Evolutionary conservation across 1,140 invertebrate genomes (phyloP), one percentile per base, ranked within the genome.

Genomic region (Radopholus similis): DNA sequence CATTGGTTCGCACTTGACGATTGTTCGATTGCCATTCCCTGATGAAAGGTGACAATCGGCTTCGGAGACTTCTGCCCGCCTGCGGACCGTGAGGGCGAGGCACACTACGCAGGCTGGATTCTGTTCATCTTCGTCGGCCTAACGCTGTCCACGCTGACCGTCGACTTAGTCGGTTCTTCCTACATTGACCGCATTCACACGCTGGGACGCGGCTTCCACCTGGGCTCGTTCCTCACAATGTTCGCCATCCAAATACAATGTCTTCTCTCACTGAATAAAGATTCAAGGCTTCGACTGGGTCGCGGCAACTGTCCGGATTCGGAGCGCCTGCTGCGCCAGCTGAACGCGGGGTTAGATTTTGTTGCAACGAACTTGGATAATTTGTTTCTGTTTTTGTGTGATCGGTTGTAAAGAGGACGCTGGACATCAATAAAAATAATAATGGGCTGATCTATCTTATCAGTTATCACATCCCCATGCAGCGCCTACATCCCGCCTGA

Each of bases 61-160:
- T 75, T 78, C 51, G 73, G 73, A 13, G 73, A 75, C 47, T 54
- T 75, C 32, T 77, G 53, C 30, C 73, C 73, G 15, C 70, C 63
- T 32, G 26, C 56, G 28, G 72, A 73, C 23, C 28, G 40, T 49
- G 53, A 60, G 18, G 18, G 26, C n/a, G 23, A 49, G 23, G 40
- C 51, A 18, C 72, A 75, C 30, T 78, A 75, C 64, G 40, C 28
- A 23, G 72, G 76, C 13, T 75, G 73, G 73, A 75, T 75, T 64
- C n/a, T 66, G n/a, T 75, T 75, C 37, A 75, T 75, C 42, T 68
- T 78, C 38, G 74, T 56, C 18, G 73, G 73, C 8, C 42, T 75
- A 30, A 77, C 71, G 26, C 49, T 75, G 13, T 66, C 51, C n/a
- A 75, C 73, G 11, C 40, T 75, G 2, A 77, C 73, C 18, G 73